Evolutionary conservation across 2,888 invertebrate species (phyloP), one percentile per base, ranked within the genome.

Genomic region (Hypercompe scribonia): DNA sequence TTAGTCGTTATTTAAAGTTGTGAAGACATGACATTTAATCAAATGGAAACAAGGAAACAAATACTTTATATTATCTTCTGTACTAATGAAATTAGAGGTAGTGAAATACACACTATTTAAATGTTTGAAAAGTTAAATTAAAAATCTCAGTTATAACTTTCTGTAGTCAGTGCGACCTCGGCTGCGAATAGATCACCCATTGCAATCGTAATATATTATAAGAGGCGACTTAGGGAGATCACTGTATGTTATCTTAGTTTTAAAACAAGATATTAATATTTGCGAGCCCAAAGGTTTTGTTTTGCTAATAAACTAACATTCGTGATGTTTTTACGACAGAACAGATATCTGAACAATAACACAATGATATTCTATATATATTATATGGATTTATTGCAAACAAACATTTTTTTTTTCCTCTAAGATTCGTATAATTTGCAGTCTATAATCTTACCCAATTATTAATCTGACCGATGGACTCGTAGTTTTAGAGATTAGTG

Each of bases 191-290:
- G 73, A 66, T 66, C 70, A 39, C 42, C 69, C 67, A 70, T 73
- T 66, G 70, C 39, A 73, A 65, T 70, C 24, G 63, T 61, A 69
- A 58, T 65, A 54, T 68, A 50, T 65, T 70, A 46, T 73, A 61
- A 70, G 70, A 69, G 73, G 72, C 72, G 50, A 65, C 68, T 72
- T n/a, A 68, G 50, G 72, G 72, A 68, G 72, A 72, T 64, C 61
- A 61, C 31, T 31, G 21, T 66, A 34, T 65, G 34, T 34, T 54
- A 65, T 2, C n/a, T 50, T 61, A 61, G 61, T 61, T 31, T 61
- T 18, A 31, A 61, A 61, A 31, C 31, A 61, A 18, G 61, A 18
- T 61, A 61, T 61, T 31, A 61, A 61, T 61, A 31, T 61, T 2
- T 31, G 13, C 15, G 15, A 8, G 18, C 18, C 28, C 0, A 61